Evolutionary conservation across 2,113 vertebrate genomes (phyloP).

Genomic region (Morone saxatilis): DNA sequence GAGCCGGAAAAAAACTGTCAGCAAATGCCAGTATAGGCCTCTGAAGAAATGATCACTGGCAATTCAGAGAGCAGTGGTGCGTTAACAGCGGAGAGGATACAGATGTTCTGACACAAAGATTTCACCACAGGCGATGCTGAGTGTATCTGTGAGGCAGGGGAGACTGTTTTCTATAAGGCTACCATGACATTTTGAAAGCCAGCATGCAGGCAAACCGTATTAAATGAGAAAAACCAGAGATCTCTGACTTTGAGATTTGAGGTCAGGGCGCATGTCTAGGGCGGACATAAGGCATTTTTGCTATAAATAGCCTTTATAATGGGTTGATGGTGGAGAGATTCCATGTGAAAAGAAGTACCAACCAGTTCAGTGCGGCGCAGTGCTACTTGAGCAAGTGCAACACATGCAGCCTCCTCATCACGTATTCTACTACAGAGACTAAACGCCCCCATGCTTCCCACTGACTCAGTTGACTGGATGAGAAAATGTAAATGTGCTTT

Average conservation of each 20-base stretch:
- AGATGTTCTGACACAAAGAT: slow-evolving; percentile 61
- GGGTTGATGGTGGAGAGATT: slow-evolving; percentile 30
- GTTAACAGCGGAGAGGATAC: slow-evolving; percentile 51
- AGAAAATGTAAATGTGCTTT: slow-evolving; percentile 47
- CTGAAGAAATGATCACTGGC: slow-evolving; percentile 41
- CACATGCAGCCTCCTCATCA: slow-evolving; percentile 73
- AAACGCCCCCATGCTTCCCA: slow-evolving; percentile 53
- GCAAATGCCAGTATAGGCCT: slow-evolving; percentile 26
- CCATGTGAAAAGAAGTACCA: slow-evolving; percentile 7
- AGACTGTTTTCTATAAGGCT: slow-evolving; percentile 29
- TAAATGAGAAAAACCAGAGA: slow-evolving; percentile 8
- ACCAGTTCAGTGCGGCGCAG: slow-evolving; percentile 28
- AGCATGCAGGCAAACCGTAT: slow-evolving; percentile 16
- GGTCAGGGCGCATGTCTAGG: slow-evolving; percentile 48
- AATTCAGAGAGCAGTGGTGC: slow-evolving; percentile 52
- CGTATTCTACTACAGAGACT: slow-evolving; percentile 72
- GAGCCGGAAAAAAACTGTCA: slow-evolving; percentile 15
- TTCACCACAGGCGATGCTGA: slow-evolving; percentile 47
- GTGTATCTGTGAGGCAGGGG: slow-evolving; percentile 14
- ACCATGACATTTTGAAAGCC: slow-evolving; percentile 66
- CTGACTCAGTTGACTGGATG: slow-evolving; percentile 41
- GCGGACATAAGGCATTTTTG: slow-evolving; percentile 5
- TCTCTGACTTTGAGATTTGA: slow-evolving; percentile 15
- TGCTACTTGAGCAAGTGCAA: slow-evolving; percentile 44
- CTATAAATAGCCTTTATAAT: slow-evolving; percentile 56